Evolutionary conservation across 2,797 vertebrate genomes (phyloP).

Genomic region (Xenopus petersii): DNA sequence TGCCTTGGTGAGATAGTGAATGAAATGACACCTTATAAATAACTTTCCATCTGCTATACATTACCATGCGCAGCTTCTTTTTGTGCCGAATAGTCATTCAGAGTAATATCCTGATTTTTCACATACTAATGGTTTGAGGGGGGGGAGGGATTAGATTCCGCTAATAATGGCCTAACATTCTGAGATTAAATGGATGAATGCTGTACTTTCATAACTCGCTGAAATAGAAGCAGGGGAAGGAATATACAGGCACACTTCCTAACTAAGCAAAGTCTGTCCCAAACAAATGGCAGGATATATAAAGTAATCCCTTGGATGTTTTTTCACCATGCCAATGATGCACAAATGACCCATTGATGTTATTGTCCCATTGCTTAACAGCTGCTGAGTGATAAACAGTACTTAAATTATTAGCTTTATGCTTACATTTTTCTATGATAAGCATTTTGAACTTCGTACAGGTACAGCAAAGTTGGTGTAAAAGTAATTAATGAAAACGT

Average conservation of each 20-base stretch:
- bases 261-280: neutral
- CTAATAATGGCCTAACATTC: constrained; percentile 31
- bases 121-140: constrained; percentile 34
- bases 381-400: too few relatives aligned
- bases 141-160: constrained; percentile 17
- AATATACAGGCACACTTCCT: neutral
- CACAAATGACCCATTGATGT: too few relatives aligned
- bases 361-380: too few relatives aligned
- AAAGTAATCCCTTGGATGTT: too few relatives aligned
- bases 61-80: constrained; percentile 30
- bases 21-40: constrained; percentile 47
- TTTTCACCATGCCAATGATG: too few relatives aligned
- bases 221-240: constrained; percentile 4
- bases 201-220: constrained; percentile 13
- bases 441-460: too few relatives aligned
- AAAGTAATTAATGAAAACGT: too few relatives aligned
- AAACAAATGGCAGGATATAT: neutral
- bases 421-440: too few relatives aligned
- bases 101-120: constrained; percentile 42
- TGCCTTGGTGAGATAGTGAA: constrained; percentile 50
- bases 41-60: constrained; percentile 46
- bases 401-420: too few relatives aligned
- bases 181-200: constrained; percentile 27
- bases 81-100: constrained; percentile 18
- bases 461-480: too few relatives aligned